A percentile compares a stretch with the other conserved stretches of the same genome.
Conservation (phyloP, 2,113 vertebrate genomes). For the Collichthys lucidus region DNA sequence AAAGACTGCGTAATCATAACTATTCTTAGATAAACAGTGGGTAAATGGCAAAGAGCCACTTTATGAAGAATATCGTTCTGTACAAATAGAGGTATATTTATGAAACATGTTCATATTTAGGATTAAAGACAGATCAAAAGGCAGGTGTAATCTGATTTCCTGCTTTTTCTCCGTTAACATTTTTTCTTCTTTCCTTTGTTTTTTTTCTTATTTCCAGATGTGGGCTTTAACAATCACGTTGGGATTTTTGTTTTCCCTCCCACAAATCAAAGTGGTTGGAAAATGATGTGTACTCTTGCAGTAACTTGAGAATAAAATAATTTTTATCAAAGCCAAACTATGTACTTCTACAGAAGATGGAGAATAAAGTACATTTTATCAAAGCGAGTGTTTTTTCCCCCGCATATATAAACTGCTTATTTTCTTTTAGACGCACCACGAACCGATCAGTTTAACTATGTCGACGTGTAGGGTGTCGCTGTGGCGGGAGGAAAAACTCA, state of each 20-base stretch:
- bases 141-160: constrained; percentile 24
- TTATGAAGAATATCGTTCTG: constrained; percentile 64
- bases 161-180: background rate
- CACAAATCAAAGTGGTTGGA: constrained; percentile 29
- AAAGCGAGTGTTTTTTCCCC: background rate
- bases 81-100: constrained; percentile 71
- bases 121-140: constrained; percentile 24
- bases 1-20: constrained; percentile 32
- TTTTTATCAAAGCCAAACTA: constrained; percentile 55
- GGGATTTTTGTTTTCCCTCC: constrained; percentile 20
- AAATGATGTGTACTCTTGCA: constrained; percentile 24
- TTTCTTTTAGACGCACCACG: constrained; percentile 6
- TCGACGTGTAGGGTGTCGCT: constrained; percentile 15
- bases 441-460: constrained; percentile 6
- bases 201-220: constrained; percentile 1
- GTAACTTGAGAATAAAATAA: constrained; percentile 39
- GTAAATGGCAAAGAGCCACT: constrained; percentile 43
- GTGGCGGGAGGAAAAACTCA: background rate
- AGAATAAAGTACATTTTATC: constrained; percentile 47
- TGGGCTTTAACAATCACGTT: constrained; percentile 16
- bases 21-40: constrained; percentile 32
- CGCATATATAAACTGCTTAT: background rate
- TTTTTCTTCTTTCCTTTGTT: background rate
- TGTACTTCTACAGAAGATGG: constrained; percentile 40
- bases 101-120: constrained; percentile 63